Conservation (phyloP, 2,113 vertebrate genomes). For the Pyxicephalus adspersus region DNA sequence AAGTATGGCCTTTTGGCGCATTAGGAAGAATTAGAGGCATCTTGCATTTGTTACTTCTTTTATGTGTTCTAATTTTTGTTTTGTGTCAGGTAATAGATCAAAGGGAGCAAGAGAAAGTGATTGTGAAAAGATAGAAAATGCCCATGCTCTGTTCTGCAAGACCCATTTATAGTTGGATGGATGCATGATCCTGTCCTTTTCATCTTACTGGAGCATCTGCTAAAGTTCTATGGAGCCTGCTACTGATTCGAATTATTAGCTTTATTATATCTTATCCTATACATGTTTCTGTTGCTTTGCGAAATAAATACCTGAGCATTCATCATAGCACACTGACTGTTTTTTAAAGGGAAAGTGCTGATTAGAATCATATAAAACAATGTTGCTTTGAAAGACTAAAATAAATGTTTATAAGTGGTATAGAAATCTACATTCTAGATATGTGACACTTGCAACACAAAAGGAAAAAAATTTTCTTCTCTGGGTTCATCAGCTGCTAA, state of each 20-base stretch:
- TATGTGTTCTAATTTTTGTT: not conserved
- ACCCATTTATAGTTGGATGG: not conserved
- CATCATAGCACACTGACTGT: too few species aligned
- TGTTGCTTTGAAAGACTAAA: too few species aligned
- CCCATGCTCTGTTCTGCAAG: not conserved
- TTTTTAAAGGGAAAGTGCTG: too few species aligned
- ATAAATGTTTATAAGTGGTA: too few species aligned
- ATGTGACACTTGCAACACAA: too few species aligned
- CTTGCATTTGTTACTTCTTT: too few species aligned
- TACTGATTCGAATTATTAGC: not conserved
- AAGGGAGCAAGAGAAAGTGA: slow-evolving; percentile 64
- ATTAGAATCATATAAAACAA: too few species aligned
- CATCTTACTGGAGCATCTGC: not conserved
- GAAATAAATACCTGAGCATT: slow-evolving; percentile 23
- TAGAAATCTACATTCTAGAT: too few species aligned
- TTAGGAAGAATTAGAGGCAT: not conserved
- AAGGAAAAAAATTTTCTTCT: too few species aligned
- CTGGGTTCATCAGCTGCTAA: too few species aligned
- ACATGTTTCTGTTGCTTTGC: not conserved
- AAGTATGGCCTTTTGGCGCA: not conserved
- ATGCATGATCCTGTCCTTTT: not conserved
- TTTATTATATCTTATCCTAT: not conserved
- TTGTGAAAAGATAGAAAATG: not conserved
- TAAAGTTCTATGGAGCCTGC: not conserved
- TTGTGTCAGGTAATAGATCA: slow-evolving; percentile 65